Percentiles rank a stretch among this genome's conserved stretches.
phyloP scores from a whole-genome alignment of 2,113 vertebrate species.

The Daboia siamensis region DNA sequence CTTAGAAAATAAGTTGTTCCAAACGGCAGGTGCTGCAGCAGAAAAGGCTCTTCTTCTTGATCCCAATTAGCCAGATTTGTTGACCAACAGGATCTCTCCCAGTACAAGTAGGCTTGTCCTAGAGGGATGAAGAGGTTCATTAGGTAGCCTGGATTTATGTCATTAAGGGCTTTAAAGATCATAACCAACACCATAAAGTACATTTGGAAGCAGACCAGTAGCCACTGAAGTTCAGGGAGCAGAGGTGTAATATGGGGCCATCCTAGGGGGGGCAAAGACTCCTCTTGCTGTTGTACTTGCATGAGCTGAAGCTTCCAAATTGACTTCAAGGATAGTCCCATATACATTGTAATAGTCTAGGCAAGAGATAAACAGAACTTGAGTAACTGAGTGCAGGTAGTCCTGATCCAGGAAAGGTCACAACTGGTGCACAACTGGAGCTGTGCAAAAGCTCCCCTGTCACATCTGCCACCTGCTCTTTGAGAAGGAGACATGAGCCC shows the following conservation, averaged over 20 bases:
- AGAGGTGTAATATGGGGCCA: background rate
- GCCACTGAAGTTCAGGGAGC: background rate
- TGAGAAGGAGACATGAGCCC: background rate
- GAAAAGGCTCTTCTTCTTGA: background rate
- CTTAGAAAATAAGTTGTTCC: background rate
- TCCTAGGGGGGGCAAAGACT: background rate
- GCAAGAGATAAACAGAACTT: background rate
- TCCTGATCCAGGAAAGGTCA: background rate
- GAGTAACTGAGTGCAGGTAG: background rate
- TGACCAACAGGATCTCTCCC: background rate
- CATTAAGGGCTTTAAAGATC: background rate
- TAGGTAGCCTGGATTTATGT: background rate
- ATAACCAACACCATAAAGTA: background rate
- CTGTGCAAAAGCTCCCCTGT: background rate
- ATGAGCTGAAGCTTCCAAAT: background rate
- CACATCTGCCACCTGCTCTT: background rate
- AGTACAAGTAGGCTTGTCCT: background rate
- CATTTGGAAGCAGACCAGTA: background rate
- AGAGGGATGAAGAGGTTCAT: background rate
- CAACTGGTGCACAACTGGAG: no score
- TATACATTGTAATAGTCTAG: background rate
- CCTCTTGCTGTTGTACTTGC: background rate
- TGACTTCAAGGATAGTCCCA: background rate
- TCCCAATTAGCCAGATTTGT: background rate
- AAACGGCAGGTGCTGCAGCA: background rate